Conservation (phyloP, 2,888 invertebrate species). For the Panorpa germanica region DNA sequence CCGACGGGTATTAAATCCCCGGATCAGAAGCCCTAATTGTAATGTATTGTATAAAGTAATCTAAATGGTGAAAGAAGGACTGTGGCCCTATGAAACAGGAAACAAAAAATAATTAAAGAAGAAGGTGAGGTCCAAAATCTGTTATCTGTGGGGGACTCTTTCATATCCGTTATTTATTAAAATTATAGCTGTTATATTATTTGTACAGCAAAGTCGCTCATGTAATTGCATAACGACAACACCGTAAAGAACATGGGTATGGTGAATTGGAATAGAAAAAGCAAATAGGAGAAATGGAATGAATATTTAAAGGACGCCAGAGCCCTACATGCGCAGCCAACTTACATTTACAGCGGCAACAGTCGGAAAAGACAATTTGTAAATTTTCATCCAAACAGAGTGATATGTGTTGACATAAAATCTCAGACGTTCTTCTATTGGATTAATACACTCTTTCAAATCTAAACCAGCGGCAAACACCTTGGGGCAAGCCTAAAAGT, state of each 20-base stretch:
- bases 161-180: too few relatives aligned
- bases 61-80: too few relatives aligned
- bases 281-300: conserved; percentile 32
- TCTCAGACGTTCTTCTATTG: conserved; percentile 36
- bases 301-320: conserved; percentile 37
- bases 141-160: too few relatives aligned
- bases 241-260: too few relatives aligned
- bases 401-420: conserved; percentile 53
- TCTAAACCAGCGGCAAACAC: conserved; percentile 65
- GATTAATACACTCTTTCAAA: conserved; percentile 62
- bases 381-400: conserved; percentile 55
- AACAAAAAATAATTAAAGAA: too few relatives aligned
- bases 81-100: too few relatives aligned
- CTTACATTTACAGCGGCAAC: conserved; percentile 61
- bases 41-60: too few relatives aligned
- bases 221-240: conserved; percentile 32
- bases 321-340: conserved; percentile 30
- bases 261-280: too few relatives aligned
- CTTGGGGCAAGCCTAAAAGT: conserved; percentile 35
- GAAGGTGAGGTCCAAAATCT: too few relatives aligned
- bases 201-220: too few relatives aligned
- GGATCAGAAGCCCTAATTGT: too few relatives aligned
- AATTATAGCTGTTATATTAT: conserved; percentile 3
- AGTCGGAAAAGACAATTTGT: conserved; percentile 40
- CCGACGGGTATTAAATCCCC: too few relatives aligned